These are phyloP conservation scores for Sinella curviseta DNA, from an alignment of 1,140 invertebrate genomes.

Conservation along the genomic window DNA sequence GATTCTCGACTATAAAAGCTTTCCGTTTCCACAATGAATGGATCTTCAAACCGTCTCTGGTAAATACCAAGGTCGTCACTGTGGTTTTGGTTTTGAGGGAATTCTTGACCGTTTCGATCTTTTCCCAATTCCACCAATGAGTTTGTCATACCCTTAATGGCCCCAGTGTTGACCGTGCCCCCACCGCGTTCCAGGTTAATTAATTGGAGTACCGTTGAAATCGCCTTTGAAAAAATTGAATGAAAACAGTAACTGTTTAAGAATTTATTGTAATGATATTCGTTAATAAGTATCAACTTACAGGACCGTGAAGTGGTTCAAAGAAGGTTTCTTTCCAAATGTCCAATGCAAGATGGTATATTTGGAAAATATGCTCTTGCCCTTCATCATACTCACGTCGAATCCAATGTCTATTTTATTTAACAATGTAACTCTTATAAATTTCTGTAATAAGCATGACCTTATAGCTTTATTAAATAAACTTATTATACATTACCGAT, in stretches of 20 bases:
- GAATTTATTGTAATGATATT: background rate
- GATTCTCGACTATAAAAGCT: background rate
- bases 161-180: background rate
- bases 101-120: background rate
- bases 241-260: background rate
- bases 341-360: constrained; percentile 28
- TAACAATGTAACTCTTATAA: constrained; percentile 14
- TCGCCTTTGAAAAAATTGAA: background rate
- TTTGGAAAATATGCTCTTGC: constrained; percentile 29
- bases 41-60: constrained; percentile 6
- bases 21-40: constrained; percentile 10
- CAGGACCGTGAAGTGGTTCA: constrained; percentile 3
- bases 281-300: background rate
- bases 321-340: constrained; percentile 27
- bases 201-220: background rate
- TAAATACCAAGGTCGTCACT: constrained; percentile 14
- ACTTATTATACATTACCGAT: constrained; percentile 19
- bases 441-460: too few species aligned
- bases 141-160: background rate
- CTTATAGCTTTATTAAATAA: background rate
- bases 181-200: background rate
- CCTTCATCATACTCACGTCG: constrained; percentile 31
- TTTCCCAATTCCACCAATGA: constrained; percentile 4
- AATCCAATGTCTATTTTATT: constrained; percentile 26
- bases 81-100: constrained; percentile 12